Base-by-base conservation (phyloP, 2,113 vertebrate species). In the Cyanistes caeruleus region DNA sequence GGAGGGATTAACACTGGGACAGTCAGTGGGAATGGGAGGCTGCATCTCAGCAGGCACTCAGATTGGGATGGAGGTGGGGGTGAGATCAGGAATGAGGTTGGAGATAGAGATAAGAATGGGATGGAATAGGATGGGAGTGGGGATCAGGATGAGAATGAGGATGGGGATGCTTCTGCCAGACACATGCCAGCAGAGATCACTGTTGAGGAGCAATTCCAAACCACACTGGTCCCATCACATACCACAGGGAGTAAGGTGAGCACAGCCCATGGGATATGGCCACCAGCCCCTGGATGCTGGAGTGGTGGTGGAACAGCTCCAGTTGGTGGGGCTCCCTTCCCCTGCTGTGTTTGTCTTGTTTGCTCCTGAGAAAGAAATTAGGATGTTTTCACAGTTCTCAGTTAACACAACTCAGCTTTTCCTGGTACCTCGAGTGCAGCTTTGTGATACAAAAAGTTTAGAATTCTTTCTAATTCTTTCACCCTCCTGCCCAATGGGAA, bases 171-270 rank as follows among this genome's bases (percentile, higher is more conserved):
- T 41, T 43, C 30, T 75, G 65, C 44, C 7, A 33, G 41, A 44
- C 41, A n/a, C 3, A 1, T 35, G 41, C 46, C 20, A 35, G 73
- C 3, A 2, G 55, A 65, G n/a, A 37, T 78, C 46, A 51, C 41
- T 11, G 1, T 1, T 39, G 70, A 69, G 69, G 11, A 60, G 17
- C 11, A 28, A 17, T 69, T n/a, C 49, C 60, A 46, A 46, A 15
- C n/a, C 35, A 33, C 3, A 0, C 62, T 11, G 48, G 27, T 67
- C 27, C 58, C 77, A 11, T 9, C 41, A 35, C 35, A 51, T 46
- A 52, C 8, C 1, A 0, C 2, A 3, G 1, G 2, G 35, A 37
- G 5, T 0, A 0, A 88, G 75, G 49, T n/a, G 53, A 10, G 53
- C 2, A 0, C 25, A 60, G 28, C 44, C 39, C 5, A 0, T 11